These are phyloP conservation scores for Osmerus eperlanus DNA, from an alignment of 2,113 vertebrate genomes.

Conservation along the genomic window DNA sequence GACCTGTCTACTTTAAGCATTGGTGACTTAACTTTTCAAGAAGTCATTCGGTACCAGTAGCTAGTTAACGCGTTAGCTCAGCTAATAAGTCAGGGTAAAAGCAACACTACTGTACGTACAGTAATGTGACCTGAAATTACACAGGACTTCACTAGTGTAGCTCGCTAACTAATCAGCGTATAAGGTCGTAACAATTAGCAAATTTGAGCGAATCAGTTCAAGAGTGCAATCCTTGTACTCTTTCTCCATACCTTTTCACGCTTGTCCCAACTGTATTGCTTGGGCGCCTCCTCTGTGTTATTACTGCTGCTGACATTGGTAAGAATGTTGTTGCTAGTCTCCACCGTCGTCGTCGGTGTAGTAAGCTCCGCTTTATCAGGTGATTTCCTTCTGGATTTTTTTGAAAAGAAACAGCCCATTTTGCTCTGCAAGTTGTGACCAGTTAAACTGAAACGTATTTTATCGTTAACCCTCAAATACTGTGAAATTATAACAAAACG, in stretches of 20 bases:
- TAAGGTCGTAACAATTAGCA: neutral
- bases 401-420: slow-evolving; percentile 80
- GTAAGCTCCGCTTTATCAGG: slow-evolving; percentile 56
- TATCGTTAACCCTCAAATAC: too few species aligned
- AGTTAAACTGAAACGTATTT: too few species aligned
- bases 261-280: slow-evolving; percentile 83
- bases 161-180: neutral
- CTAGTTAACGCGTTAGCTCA: too few species aligned
- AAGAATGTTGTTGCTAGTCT: slow-evolving; percentile 59
- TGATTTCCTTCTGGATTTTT: slow-evolving; percentile 75
- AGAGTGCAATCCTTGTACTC: neutral
- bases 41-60: too few species aligned
- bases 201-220: neutral
- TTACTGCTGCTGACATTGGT: slow-evolving; percentile 47
- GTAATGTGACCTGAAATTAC: neutral
- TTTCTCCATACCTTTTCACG: slow-evolving; percentile 71
- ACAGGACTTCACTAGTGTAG: neutral
- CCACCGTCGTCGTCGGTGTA: slow-evolving; percentile 47
- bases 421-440: slow-evolving; percentile 1
- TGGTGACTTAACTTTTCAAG: too few species aligned
- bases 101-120: too few species aligned
- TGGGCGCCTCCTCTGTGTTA: slow-evolving; percentile 69
- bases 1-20: too few species aligned
- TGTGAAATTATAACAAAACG: too few species aligned
- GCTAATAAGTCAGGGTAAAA: too few species aligned